Conservation (phyloP, 2,888 invertebrate genomes). For the Drosophila differens region DNA sequence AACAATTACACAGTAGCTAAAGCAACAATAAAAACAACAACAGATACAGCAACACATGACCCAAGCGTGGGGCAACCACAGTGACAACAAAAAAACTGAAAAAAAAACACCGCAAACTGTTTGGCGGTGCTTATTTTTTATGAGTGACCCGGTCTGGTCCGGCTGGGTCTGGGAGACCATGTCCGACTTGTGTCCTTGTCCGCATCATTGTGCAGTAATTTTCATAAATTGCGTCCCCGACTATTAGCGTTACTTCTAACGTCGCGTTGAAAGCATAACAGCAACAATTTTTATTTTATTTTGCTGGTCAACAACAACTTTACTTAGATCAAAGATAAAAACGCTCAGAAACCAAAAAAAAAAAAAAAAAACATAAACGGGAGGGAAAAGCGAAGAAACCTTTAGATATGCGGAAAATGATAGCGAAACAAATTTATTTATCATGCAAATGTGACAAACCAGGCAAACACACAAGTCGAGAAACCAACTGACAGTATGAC, state of each 20-base stretch:
- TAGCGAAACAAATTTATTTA: constrained; percentile 68
- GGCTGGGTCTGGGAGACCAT: constrained; percentile 13
- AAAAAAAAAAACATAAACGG: neutral
- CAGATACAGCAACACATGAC: constrained; percentile 44
- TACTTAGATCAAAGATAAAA: constrained; percentile 47
- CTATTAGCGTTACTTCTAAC: constrained; percentile 78
- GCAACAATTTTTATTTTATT: constrained; percentile 42
- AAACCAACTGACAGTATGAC: constrained; percentile 38
- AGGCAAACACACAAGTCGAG: constrained; percentile 39
- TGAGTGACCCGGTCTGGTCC: constrained; percentile 49
- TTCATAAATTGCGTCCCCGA: constrained; percentile 78
- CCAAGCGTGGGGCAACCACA: constrained; percentile 55
- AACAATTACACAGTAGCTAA: constrained; percentile 26
- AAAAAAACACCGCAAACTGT: constrained; percentile 52
- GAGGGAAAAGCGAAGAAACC: constrained; percentile 10
- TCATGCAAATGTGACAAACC: constrained; percentile 71
- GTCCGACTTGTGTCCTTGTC: constrained; percentile 56
- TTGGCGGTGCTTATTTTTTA: constrained; percentile 62
- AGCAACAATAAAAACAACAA: constrained; percentile 27
- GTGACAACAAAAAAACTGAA: constrained; percentile 32
- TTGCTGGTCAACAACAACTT: constrained; percentile 25
- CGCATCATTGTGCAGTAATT: constrained; percentile 78
- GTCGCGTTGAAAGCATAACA: constrained; percentile 67
- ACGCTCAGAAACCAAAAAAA: constrained; percentile 12
- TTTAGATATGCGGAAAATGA: constrained; percentile 41